Conservation (phyloP, 1,140 invertebrate species). For the Branchinecta lindahli region DNA sequence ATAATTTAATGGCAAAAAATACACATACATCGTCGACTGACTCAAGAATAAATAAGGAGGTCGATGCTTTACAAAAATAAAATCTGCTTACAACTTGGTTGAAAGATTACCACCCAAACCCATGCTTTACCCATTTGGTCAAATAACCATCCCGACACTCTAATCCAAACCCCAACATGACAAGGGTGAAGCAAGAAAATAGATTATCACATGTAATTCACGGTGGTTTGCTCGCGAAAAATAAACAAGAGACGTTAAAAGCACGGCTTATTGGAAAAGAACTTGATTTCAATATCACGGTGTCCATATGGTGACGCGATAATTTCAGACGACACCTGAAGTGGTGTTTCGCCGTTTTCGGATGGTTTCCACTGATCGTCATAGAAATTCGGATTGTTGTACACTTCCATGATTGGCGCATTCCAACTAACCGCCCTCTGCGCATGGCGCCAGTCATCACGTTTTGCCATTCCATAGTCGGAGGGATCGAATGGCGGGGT, state of each 20-base stretch:
- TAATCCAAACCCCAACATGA: neutral
- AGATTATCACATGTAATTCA: slow-evolving; percentile 5
- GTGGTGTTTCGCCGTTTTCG: slow-evolving; percentile 21
- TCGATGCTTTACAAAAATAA: too few relatives aligned
- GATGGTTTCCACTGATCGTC: slow-evolving; percentile 12
- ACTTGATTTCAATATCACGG: slow-evolving; percentile 57
- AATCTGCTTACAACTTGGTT: too few relatives aligned
- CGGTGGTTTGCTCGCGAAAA: neutral
- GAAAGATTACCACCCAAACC: too few relatives aligned
- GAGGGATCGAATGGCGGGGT: slow-evolving; percentile 29
- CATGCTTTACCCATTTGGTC: neutral
- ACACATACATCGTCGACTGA: too few relatives aligned
- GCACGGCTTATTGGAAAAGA: slow-evolving; percentile 31
- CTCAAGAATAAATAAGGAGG: too few relatives aligned
- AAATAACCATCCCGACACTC: neutral
- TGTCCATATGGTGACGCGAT: slow-evolving; percentile 55
- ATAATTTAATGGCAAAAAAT: too few relatives aligned
- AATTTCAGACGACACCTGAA: slow-evolving; percentile 58
- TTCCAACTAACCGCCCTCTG: too few relatives aligned
- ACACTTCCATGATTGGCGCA: slow-evolving; percentile 5
- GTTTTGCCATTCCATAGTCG: slow-evolving; percentile 22
- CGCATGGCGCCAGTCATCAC: neutral
- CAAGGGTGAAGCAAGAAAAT: neutral
- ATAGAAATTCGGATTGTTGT: slow-evolving; percentile 7
- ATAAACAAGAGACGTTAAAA: neutral